Evolutionary conservation across 2,797 vertebrate species (phyloP).

Genomic region (Hipposideros larvatus): DNA sequence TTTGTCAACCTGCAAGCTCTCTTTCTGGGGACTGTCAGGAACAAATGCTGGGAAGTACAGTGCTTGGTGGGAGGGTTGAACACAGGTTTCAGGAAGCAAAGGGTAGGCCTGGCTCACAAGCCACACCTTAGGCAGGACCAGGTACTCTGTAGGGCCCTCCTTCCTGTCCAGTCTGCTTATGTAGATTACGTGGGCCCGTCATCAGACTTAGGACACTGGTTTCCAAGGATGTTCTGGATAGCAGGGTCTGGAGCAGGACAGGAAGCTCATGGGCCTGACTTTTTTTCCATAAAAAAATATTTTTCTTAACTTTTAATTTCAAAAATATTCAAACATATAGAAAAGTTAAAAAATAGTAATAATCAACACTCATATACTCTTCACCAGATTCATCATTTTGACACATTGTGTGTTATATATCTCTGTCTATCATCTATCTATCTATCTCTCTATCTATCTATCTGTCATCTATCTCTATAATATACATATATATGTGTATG

Average conservation of each 20-base stretch:
- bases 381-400: not conserved
- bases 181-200: rapidly evolving
- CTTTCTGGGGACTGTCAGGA: conserved; percentile 40
- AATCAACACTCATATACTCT: not conserved
- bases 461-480: not conserved
- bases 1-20: conserved; percentile 20
- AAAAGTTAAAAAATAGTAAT: not conserved
- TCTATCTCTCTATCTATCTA: not conserved
- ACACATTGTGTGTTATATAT: not conserved
- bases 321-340: not conserved
- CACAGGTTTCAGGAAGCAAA: not conserved
- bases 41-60: not conserved
- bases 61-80: not conserved
- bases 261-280: not conserved
- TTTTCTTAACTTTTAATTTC: not conserved
- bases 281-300: not conserved
- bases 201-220: not conserved
- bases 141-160: not conserved
- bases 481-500: not conserved
- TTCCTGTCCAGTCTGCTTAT: not conserved
- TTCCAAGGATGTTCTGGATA: not conserved
- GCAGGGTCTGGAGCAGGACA: not conserved
- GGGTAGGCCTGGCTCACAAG: not conserved
- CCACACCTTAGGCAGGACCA: not conserved
- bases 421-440: not conserved